A percentile compares a stretch with the other conserved stretches of the same genome.
phyloP scores from a whole-genome alignment of 2,113 vertebrate genomes.

The Condylura cristata region DNA sequence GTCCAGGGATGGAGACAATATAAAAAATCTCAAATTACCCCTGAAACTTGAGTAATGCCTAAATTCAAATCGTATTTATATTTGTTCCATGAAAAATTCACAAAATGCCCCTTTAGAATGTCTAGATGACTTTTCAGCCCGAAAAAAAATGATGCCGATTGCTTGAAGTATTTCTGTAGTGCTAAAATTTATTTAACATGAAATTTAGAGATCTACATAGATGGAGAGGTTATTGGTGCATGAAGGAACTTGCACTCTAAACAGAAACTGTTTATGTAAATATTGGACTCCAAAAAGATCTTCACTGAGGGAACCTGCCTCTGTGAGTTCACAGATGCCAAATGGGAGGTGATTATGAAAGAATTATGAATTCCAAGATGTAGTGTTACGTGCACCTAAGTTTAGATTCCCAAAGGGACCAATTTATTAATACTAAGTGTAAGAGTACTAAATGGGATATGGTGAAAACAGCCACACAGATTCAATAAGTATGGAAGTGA shows the following conservation, averaged over 20 bases:
- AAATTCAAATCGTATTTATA: constrained; percentile 55
- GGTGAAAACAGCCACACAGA: constrained; percentile 68
- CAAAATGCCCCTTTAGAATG: constrained; percentile 30
- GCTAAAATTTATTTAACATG: constrained; percentile 80
- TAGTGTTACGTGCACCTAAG: constrained; percentile 81
- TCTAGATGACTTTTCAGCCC: constrained; percentile 74
- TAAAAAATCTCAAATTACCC: not conserved
- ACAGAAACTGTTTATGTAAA: constrained; percentile 86
- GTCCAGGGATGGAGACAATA: not conserved
- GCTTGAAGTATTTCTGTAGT: constrained; percentile 80
- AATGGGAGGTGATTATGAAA: constrained; percentile 85
- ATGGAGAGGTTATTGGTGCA: constrained; percentile 81
- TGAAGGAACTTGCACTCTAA: constrained; percentile 79
- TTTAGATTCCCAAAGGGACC: constrained; percentile 89
- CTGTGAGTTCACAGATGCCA: constrained; percentile 75
- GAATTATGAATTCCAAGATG: constrained; percentile 84
- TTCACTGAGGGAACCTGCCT: constrained; percentile 74
- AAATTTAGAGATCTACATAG: constrained; percentile 74
- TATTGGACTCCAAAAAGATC: constrained; percentile 76
- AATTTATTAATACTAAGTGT: constrained; percentile 88
- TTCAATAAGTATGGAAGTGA: constrained; percentile 71
- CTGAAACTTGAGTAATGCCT: constrained; percentile 33
- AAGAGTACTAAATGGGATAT: constrained; percentile 80
- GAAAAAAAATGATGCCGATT: constrained; percentile 82
- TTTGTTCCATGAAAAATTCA: constrained; percentile 64